A percentile compares a stretch with the other conserved stretches of the same genome.
Evolutionary conservation across 2,888 invertebrate genomes (phyloP).

Genomic region (Torymus aiolomorphi): DNA sequence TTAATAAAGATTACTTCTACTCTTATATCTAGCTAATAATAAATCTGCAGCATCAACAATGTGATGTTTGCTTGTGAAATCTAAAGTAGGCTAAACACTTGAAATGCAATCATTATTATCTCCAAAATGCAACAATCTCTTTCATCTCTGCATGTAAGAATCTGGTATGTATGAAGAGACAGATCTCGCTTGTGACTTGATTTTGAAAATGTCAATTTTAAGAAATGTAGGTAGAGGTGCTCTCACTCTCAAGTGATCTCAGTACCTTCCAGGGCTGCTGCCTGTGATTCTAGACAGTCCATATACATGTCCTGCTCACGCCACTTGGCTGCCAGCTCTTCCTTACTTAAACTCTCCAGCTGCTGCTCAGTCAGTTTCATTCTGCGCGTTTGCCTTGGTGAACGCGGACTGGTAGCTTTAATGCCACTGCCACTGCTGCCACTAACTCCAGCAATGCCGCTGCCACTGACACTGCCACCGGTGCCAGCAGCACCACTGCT

Average conservation of each 20-base stretch:
- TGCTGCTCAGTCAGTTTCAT: slow-evolving; percentile 82
- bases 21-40: slow-evolving; percentile 48
- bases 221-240: slow-evolving; percentile 63
- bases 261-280: slow-evolving; percentile 88
- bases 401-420: slow-evolving; percentile 77
- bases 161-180: slow-evolving; percentile 32
- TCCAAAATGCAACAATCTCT: slow-evolving; percentile 9
- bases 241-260: slow-evolving; percentile 71
- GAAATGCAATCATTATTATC: background rate
- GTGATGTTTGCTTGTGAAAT: slow-evolving; percentile 12
- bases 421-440: slow-evolving; percentile 55
- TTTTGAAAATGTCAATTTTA: slow-evolving; percentile 52
- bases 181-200: slow-evolving; percentile 76
- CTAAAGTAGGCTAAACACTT: slow-evolving; percentile 31
- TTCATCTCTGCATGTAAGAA: slow-evolving; percentile 39
- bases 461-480: slow-evolving; percentile 26
- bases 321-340: slow-evolving; percentile 84
- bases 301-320: slow-evolving; percentile 86
- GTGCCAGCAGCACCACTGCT: slow-evolving; percentile 49
- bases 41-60: slow-evolving; percentile 30
- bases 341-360: slow-evolving; percentile 80
- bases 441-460: slow-evolving; percentile 12
- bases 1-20: slow-evolving; percentile 42
- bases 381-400: slow-evolving; percentile 77
- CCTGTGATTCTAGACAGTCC: slow-evolving; percentile 85